phyloP scores from a whole-genome alignment of 2,797 vertebrate genomes.

The Sebastes steindachneri region DNA sequence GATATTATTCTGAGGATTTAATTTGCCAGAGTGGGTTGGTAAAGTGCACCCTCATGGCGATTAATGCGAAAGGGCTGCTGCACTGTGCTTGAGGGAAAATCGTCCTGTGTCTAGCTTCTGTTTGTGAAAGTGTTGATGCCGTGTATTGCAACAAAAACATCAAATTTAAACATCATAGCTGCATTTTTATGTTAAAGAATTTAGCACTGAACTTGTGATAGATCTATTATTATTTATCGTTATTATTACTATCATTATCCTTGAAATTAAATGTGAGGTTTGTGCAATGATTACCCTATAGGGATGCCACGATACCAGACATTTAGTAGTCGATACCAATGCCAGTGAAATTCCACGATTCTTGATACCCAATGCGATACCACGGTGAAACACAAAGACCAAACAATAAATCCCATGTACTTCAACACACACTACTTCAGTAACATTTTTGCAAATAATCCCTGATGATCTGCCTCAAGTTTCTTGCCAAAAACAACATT shows the following conservation, averaged over 20 bases:
- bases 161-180: background rate
- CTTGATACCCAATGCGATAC: no score
- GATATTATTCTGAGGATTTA: conserved; percentile 76
- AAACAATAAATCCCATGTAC: no score
- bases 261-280: background rate
- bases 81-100: conserved; percentile 35
- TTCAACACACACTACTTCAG: no score
- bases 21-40: conserved; percentile 77
- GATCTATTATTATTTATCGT: background rate
- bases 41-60: conserved; percentile 70
- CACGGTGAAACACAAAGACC: no score
- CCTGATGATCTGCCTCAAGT: no score
- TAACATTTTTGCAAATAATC: no score
- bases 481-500: no score
- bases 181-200: background rate
- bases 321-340: no score
- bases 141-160: background rate
- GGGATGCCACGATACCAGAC: no score
- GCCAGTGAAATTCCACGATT: no score
- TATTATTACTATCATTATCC: background rate
- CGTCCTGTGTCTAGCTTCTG: conserved; percentile 18
- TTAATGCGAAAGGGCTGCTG: conserved; percentile 57
- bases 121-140: conserved; percentile 21
- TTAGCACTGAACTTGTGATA: background rate
- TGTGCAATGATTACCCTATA: background rate